phyloP scores from a whole-genome alignment of 2,113 vertebrate species.

The Struthidea cinerea region DNA sequence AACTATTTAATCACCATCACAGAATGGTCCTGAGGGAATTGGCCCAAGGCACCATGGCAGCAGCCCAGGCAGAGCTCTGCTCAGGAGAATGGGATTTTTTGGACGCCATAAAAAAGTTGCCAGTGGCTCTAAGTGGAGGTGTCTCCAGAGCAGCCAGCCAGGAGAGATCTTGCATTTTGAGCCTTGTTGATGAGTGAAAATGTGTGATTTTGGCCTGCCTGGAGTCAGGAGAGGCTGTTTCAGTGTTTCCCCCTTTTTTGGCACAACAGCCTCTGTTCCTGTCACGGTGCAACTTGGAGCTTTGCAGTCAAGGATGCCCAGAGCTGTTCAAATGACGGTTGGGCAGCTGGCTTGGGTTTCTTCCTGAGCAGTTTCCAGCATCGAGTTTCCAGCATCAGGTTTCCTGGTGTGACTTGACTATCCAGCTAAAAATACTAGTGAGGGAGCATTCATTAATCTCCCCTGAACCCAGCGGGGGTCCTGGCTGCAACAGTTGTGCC shows the following conservation, averaged over 20 bases:
- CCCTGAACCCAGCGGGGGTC: background rate
- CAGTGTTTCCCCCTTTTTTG: background rate
- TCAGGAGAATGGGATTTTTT: background rate
- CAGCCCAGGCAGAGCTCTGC: background rate
- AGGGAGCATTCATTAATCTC: background rate
- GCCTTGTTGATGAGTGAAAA: background rate
- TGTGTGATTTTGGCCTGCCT: background rate
- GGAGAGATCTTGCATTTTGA: background rate
- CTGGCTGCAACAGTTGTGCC: background rate
- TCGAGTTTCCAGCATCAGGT: background rate
- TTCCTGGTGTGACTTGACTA: background rate
- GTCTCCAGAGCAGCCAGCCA: background rate
- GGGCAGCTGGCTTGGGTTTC: background rate
- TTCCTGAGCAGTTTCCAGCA: background rate
- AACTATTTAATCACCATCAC: background rate
- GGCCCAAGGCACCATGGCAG: background rate
- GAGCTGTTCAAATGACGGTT: background rate
- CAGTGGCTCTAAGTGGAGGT: background rate
- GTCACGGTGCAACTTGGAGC: background rate
- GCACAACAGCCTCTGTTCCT: background rate
- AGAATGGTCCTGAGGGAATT: background rate
- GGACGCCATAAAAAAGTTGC: background rate
- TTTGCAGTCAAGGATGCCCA: background rate
- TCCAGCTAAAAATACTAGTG: background rate
- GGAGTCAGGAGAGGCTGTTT: background rate